Conservation (phyloP, 2,888 invertebrate species). For the Prosapia bicincta region DNA sequence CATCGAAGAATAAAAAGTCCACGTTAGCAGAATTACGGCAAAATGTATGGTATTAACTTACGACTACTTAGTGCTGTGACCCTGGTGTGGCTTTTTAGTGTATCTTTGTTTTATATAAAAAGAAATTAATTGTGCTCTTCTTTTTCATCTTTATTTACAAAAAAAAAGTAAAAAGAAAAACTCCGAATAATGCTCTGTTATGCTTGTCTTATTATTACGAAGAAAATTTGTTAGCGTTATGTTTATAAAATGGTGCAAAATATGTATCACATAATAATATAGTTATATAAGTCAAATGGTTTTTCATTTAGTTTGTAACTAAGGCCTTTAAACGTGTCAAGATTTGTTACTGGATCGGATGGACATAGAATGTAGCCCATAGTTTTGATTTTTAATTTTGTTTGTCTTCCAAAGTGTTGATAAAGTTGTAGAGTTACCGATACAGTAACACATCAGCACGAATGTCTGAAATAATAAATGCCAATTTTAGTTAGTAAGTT, state of each 20-base stretch:
- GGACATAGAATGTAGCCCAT: neutral
- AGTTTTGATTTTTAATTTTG: conserved; percentile 11
- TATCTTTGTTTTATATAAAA: conserved; percentile 18
- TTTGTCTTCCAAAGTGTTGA: conserved; percentile 25
- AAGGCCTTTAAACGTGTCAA: conserved; percentile 16
- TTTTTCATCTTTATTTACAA: conserved; percentile 18
- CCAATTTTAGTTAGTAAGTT: conserved; percentile 24
- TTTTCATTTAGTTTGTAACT: conserved; percentile 24
- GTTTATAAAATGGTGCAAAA: conserved; percentile 26
- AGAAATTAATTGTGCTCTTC: conserved; percentile 14
- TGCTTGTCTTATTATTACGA: conserved; percentile 20
- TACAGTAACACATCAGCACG: neutral
- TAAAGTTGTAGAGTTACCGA: conserved; percentile 2
- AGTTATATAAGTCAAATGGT: conserved; percentile 23
- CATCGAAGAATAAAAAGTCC: conserved; percentile 8
- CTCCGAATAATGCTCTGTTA: neutral
- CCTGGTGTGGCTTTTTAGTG: conserved; percentile 29
- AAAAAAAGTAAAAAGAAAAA: neutral
- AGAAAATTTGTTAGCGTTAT: conserved; percentile 25
- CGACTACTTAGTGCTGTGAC: conserved; percentile 30
- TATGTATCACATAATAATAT: conserved; percentile 27
- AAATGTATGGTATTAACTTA: conserved; percentile 2
- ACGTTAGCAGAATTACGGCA: conserved; percentile 5
- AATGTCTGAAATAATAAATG: conserved; percentile 25
- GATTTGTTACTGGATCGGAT: neutral